Evolutionary conservation across 2,797 vertebrate genomes (phyloP).

Genomic region (Rhynchotus rufescens): DNA sequence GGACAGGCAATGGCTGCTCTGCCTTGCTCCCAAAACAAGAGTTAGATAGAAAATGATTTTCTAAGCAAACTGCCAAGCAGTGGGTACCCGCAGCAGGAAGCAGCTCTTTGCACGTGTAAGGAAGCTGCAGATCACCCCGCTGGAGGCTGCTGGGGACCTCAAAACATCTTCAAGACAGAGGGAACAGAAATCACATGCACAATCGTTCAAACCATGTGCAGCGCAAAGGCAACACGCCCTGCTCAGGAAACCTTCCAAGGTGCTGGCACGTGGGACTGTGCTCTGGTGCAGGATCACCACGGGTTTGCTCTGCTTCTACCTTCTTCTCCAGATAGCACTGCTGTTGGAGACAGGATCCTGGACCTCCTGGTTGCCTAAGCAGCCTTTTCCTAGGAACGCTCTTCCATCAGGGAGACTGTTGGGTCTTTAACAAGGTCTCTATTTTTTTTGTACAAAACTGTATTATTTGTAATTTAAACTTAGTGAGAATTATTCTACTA

Average conservation of each 20-base stretch:
- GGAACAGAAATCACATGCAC: not conserved
- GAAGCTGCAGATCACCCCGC: too few relatives aligned
- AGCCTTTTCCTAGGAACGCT: not conserved
- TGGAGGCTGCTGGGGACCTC: too few relatives aligned
- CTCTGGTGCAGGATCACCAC: too few relatives aligned
- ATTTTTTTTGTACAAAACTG: not conserved
- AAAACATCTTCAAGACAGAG: not conserved
- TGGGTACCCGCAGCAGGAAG: too few relatives aligned
- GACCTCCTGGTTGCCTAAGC: not conserved
- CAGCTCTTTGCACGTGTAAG: too few relatives aligned
- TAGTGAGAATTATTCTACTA: slow-evolving; percentile 47
- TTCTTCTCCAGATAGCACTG: not conserved
- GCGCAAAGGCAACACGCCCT: not conserved
- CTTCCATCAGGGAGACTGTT: not conserved
- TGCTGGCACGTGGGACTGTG: not conserved
- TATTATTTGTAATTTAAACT: slow-evolving; percentile 39
- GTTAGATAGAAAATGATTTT: not conserved
- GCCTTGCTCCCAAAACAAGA: not conserved
- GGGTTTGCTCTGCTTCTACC: not conserved
- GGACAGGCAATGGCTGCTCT: not conserved
- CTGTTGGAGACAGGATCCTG: not conserved
- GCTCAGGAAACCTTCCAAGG: not conserved
- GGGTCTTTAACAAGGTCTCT: slow-evolving; percentile 28
- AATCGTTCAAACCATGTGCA: not conserved
- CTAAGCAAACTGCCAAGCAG: not conserved